Evolutionary conservation across 2,888 invertebrate species (phyloP).

Genomic region (Tribolium freemani): DNA sequence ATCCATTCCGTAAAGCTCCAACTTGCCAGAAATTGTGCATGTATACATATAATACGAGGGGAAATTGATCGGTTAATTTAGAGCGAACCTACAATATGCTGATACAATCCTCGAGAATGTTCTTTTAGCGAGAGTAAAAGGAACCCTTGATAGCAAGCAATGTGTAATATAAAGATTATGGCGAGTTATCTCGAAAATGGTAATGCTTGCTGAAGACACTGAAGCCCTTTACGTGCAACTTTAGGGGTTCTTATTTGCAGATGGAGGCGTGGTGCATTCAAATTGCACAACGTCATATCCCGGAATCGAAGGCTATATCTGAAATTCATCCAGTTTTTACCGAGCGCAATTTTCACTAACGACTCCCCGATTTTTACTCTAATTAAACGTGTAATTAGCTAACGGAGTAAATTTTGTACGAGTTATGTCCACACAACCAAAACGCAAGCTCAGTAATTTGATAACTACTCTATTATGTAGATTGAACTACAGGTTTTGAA

Average conservation of each 20-base stretch:
- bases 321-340: not conserved
- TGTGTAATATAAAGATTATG: conserved; percentile 36
- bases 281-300: conserved; percentile 26
- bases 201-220: conserved; percentile 25
- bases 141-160: conserved; percentile 19
- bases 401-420: conserved; percentile 33
- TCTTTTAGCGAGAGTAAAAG: conserved; percentile 25
- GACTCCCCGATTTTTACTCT: conserved; percentile 19
- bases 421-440: conserved; percentile 29
- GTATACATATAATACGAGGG: not conserved
- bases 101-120: conserved; percentile 8
- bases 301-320: not conserved
- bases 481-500: conserved; percentile 43
- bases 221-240: conserved; percentile 21
- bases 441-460: conserved; percentile 40
- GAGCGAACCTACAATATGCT: not conserved
- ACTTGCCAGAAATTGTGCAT: not conserved
- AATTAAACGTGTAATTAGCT: conserved; percentile 33
- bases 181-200: conserved; percentile 39
- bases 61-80: not conserved
- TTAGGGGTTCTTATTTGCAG: conserved; percentile 23
- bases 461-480: conserved; percentile 47
- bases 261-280: conserved; percentile 31
- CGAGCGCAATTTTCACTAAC: not conserved
- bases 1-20: not conserved